Conservation (phyloP, 2,888 invertebrate species). For the Himalopsyche tibetana region DNA sequence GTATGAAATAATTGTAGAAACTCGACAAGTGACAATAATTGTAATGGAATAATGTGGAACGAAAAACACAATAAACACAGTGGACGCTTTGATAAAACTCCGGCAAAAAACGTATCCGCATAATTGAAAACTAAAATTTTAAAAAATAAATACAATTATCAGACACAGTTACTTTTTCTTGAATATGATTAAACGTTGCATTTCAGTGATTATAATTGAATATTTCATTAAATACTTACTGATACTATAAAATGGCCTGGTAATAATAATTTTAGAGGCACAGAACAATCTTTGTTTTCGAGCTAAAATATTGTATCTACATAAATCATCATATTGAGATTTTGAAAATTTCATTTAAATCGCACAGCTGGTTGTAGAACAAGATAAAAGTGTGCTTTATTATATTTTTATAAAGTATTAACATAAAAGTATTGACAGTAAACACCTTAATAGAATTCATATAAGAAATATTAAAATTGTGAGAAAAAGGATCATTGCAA, state of each 20-base stretch:
- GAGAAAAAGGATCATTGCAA: too few species aligned
- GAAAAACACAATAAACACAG: slow-evolving; percentile 27
- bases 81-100: slow-evolving; percentile 10
- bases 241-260: neutral
- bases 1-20: slow-evolving; percentile 32
- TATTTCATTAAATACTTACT: neutral
- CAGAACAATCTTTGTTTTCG: neutral
- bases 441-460: too few species aligned
- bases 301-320: too few species aligned
- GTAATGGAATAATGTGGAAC: slow-evolving; percentile 38
- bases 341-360: too few species aligned
- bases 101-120: slow-evolving; percentile 19
- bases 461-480: too few species aligned
- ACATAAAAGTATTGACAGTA: too few species aligned
- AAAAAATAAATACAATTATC: slow-evolving; percentile 9
- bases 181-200: slow-evolving; percentile 2
- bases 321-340: too few species aligned
- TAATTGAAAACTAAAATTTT: slow-evolving; percentile 22
- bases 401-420: too few species aligned
- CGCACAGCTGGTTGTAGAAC: too few species aligned
- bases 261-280: neutral
- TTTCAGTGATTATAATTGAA: neutral
- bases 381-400: too few species aligned
- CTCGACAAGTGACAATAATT: slow-evolving; percentile 36
- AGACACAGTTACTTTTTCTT: slow-evolving; percentile 1